A percentile compares a stretch with the other conserved stretches of the same genome.
Conservation (phyloP, 2,888 invertebrate species). For the Hemaris fuciformis region DNA sequence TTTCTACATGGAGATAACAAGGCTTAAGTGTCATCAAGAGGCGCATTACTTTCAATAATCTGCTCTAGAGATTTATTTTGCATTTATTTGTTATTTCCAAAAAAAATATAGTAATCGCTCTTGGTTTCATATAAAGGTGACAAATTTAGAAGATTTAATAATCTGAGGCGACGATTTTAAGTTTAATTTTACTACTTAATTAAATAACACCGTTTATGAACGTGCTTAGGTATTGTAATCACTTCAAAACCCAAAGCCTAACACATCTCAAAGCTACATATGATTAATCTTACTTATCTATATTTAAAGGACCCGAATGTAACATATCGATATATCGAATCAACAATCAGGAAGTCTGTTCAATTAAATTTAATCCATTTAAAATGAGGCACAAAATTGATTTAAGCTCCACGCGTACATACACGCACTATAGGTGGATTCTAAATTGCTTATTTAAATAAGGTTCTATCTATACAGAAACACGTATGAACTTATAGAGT, state of each 20-base stretch:
- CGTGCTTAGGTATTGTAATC: no score
- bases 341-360: slow-evolving; percentile 30
- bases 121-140: no score
- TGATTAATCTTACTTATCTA: not conserved
- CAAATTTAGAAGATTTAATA: no score
- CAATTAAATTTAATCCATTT: slow-evolving; percentile 54
- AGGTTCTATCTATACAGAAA: slow-evolving; percentile 61
- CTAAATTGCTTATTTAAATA: slow-evolving; percentile 78
- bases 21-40: not conserved
- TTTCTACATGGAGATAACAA: not conserved
- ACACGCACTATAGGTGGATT: slow-evolving; percentile 46
- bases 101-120: no score
- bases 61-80: no score
- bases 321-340: not conserved
- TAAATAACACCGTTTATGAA: no score
- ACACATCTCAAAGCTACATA: no score
- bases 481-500: slow-evolving; percentile 76
- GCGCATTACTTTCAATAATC: no score
- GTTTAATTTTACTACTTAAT: no score
- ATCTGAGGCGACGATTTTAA: no score
- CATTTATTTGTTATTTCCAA: no score
- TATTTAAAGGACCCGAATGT: not conserved
- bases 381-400: slow-evolving; percentile 66
- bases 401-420: slow-evolving; percentile 50
- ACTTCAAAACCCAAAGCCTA: no score